phyloP scores from a whole-genome alignment of 2,888 invertebrate species.

The Idaea straminata region DNA sequence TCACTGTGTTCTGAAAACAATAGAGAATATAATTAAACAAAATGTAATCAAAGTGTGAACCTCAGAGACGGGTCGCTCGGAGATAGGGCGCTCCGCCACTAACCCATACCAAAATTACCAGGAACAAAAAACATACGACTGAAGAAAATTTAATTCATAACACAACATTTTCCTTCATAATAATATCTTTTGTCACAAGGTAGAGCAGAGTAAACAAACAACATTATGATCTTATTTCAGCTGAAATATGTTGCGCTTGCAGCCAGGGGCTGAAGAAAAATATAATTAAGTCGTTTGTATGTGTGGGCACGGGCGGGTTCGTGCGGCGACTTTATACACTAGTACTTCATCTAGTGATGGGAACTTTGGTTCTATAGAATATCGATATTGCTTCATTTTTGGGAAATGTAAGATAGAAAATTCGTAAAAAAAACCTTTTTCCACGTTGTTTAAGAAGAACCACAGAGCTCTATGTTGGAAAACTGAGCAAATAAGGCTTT shows the following conservation, averaged over 20 bases:
- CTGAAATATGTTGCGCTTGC: constrained; percentile 30
- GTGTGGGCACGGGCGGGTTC: constrained; percentile 59
- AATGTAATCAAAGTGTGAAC: too few relatives aligned
- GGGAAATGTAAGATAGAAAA: too few relatives aligned
- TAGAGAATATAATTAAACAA: too few relatives aligned
- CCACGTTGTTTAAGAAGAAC: too few relatives aligned
- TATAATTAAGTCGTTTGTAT: constrained; percentile 73
- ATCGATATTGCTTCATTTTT: constrained; percentile 14
- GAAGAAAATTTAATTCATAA: neutral
- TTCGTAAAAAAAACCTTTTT: too few relatives aligned
- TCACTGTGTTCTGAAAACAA: too few relatives aligned
- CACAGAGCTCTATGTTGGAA: too few relatives aligned
- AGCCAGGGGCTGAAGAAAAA: constrained; percentile 42
- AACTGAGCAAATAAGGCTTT: too few relatives aligned
- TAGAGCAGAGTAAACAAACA: constrained; percentile 18
- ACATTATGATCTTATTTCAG: constrained; percentile 13
- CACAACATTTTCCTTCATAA: constrained; percentile 16
- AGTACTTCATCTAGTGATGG: constrained; percentile 24
- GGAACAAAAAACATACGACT: neutral
- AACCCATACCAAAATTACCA: neutral
- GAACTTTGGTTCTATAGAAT: constrained; percentile 8
- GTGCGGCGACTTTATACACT: constrained; percentile 49
- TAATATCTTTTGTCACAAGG: constrained; percentile 5
- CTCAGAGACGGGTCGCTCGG: too few relatives aligned
- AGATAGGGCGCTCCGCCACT: neutral